Conservation (phyloP, 2,888 invertebrate genomes). For the Heliconius charithonia region DNA sequence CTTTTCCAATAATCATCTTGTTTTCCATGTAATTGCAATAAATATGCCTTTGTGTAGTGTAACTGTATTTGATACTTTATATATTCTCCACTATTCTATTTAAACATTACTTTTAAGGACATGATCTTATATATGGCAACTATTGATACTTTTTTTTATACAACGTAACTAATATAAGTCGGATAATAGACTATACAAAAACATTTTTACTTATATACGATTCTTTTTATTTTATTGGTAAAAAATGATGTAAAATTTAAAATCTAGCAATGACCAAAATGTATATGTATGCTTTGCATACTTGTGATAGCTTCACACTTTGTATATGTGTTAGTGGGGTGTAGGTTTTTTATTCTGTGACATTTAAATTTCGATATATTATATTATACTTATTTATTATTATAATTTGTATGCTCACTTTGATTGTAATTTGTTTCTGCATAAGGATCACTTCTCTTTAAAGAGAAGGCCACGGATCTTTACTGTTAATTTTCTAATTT, state of each 20-base stretch:
- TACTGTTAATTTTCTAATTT: not conserved
- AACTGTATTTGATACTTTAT: conserved; percentile 26
- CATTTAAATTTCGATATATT: not conserved
- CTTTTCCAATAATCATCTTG: conserved; percentile 2
- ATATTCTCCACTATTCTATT: conserved; percentile 25
- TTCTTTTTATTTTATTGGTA: not conserved
- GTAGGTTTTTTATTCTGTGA: conserved; percentile 25
- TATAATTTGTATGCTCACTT: not conserved
- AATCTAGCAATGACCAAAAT: conserved; percentile 26
- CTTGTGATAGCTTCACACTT: conserved; percentile 16
- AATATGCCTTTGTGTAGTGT: conserved; percentile 29
- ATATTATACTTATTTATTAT: not conserved
- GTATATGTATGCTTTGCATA: conserved; percentile 24
- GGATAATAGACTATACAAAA: conserved; percentile 13
- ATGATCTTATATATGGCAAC: not conserved
- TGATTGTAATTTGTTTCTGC: not conserved
- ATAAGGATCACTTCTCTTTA: not conserved
- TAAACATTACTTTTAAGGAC: not conserved
- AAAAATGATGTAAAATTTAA: not conserved
- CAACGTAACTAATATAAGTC: not conserved
- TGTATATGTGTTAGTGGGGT: conserved; percentile 7
- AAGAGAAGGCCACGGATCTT: not conserved
- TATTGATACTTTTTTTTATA: not conserved
- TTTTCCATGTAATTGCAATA: conserved; percentile 18
- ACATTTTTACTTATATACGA: not conserved